phyloP scores from a whole-genome alignment of 2,888 invertebrate genomes.

The Brenthis hecate region DNA sequence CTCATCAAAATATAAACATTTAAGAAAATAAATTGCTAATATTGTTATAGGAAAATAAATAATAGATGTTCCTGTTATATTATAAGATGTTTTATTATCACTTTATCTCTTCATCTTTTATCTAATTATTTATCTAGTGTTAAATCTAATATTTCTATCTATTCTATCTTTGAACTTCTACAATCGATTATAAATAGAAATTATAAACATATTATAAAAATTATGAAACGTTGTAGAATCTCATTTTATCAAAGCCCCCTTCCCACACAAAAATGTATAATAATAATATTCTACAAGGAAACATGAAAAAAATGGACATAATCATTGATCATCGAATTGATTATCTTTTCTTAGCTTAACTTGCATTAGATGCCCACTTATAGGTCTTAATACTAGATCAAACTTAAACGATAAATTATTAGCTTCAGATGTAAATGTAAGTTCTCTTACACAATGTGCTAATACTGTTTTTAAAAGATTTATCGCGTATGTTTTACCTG shows the following conservation, averaged over 20 bases:
- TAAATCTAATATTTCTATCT: no score
- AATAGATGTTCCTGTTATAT: no score
- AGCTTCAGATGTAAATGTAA: conserved; percentile 38
- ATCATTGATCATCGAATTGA: not conserved
- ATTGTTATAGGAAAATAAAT: no score
- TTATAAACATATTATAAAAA: no score
- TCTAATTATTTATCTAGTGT: no score
- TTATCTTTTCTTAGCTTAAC: conserved; percentile 42
- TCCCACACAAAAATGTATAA: no score
- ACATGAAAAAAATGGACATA: not conserved
- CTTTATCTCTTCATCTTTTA: no score
- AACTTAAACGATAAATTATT: conserved; percentile 54
- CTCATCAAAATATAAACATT: not conserved
- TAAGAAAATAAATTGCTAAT: not conserved
- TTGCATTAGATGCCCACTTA: conserved; percentile 54
- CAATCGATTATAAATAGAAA: no score
- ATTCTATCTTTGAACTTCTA: no score
- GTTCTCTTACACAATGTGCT: not conserved
- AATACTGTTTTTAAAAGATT: not conserved
- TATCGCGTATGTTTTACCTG: not conserved
- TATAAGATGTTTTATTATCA: no score
- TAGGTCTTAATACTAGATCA: conserved; percentile 53
- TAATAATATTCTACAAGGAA: not conserved
- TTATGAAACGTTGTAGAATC: no score
- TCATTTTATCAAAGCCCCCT: no score